Evolutionary conservation across 1,140 invertebrate genomes (phyloP).

Genomic region (Lepidurus arcticus): DNA sequence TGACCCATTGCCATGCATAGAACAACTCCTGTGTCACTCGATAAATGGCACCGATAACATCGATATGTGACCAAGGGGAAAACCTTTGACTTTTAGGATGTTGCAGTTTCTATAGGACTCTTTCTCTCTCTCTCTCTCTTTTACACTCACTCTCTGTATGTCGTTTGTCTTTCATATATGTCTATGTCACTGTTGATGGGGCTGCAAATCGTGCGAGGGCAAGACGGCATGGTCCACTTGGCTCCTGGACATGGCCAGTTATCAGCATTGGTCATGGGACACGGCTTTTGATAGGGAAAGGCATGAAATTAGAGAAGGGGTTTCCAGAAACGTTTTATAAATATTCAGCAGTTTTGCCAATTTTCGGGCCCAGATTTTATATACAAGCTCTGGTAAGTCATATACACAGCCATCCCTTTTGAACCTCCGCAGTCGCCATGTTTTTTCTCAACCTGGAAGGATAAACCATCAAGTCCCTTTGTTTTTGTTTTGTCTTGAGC

Average conservation of each 20-base stretch:
- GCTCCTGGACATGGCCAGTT: constrained; percentile 17
- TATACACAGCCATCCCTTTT: no score
- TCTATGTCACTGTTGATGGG: constrained; percentile 14
- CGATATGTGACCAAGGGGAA: constrained; percentile 21
- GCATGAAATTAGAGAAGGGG: constrained; percentile 14
- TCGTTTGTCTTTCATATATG: constrained; percentile 14
- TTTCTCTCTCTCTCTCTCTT: not conserved
- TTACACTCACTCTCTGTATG: not conserved
- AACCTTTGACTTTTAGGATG: constrained; percentile 22
- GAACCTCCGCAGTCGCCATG: no score
- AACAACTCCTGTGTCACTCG: constrained; percentile 15
- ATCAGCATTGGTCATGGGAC: constrained; percentile 21
- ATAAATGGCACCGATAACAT: constrained; percentile 11
- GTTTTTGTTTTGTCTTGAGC: no score
- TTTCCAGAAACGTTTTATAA: not conserved
- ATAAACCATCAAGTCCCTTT: no score
- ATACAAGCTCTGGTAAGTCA: no score
- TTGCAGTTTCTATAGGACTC: not conserved
- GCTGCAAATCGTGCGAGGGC: not conserved
- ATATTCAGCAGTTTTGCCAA: not conserved
- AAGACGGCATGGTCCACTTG: constrained; percentile 5
- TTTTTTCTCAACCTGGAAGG: no score
- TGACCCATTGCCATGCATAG: constrained; percentile 21
- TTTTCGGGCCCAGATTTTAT: not conserved
- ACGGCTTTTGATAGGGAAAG: constrained; percentile 2